These are phyloP conservation scores for Acronicta psi DNA, from an alignment of 2,888 invertebrate species.

Conservation along the genomic window DNA sequence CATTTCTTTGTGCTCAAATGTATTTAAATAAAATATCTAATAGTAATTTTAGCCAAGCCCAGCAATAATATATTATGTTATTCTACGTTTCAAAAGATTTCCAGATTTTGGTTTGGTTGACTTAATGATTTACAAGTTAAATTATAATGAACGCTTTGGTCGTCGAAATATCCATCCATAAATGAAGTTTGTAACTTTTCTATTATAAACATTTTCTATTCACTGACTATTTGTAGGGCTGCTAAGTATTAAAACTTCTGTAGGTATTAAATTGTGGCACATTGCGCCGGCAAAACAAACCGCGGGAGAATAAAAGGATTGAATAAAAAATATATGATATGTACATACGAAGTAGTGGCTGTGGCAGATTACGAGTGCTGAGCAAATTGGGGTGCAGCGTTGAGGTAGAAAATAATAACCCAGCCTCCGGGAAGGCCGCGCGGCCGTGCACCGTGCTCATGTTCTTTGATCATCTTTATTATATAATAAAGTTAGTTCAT, in stretches of 20 bases:
- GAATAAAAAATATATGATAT: constrained; percentile 40
- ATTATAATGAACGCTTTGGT: too few species aligned
- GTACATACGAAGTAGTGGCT: constrained; percentile 25
- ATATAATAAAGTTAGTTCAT: constrained; percentile 87
- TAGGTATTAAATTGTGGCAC: constrained; percentile 29
- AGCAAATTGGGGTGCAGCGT: constrained; percentile 46
- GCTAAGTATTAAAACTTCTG: too few species aligned
- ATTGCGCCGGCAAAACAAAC: constrained; percentile 11
- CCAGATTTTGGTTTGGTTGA: too few species aligned
- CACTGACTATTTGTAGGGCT: too few species aligned
- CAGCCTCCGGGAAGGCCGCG: constrained; percentile 58
- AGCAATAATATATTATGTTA: too few species aligned
- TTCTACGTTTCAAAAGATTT: too few species aligned
- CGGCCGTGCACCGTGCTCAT: constrained; percentile 58
- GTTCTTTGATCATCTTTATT: constrained; percentile 85
- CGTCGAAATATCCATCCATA: too few species aligned
- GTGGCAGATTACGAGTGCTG: constrained; percentile 38
- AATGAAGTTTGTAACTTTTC: too few species aligned
- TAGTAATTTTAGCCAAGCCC: background rate
- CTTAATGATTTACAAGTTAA: too few species aligned
- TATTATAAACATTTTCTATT: too few species aligned
- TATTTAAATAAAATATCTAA: constrained; percentile 17
- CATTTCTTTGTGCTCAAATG: constrained; percentile 28
- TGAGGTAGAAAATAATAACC: constrained; percentile 60
- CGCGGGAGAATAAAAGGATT: constrained; percentile 36